Percentiles rank a stretch among this genome's conserved stretches.
Evolutionary conservation across 2,797 vertebrate genomes (phyloP).

Genomic region (Anguilla marmorata): DNA sequence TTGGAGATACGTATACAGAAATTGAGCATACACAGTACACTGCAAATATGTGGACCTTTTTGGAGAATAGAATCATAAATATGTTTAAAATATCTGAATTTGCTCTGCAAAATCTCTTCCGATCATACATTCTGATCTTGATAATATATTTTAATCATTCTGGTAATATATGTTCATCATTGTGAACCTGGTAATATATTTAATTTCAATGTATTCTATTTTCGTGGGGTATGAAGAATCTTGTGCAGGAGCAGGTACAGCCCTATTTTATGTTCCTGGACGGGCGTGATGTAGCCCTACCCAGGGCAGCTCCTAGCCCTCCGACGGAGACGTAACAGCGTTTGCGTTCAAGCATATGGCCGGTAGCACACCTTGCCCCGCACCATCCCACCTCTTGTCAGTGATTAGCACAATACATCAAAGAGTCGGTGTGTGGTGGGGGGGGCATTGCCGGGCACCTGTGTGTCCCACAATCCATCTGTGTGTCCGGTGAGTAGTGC

Average conservation of each 20-base stretch:
- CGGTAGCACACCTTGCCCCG: not conserved
- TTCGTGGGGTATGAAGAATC: not conserved
- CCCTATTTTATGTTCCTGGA: not conserved
- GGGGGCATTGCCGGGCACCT: not conserved
- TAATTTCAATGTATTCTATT: not conserved
- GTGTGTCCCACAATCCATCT: constrained; percentile 23
- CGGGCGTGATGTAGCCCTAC: not conserved
- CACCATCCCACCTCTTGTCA: constrained; percentile 11
- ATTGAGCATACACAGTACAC: not conserved
- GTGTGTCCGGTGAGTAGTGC: not conserved
- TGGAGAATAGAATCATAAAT: not conserved
- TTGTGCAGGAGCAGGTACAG: not conserved
- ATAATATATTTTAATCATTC: not conserved
- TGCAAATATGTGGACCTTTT: not conserved
- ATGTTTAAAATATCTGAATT: not conserved
- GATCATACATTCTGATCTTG: not conserved
- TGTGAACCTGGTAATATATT: not conserved
- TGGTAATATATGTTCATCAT: not conserved
- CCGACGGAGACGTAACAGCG: not conserved
- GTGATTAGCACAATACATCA: constrained; percentile 14
- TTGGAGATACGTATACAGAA: not conserved
- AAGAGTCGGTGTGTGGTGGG: not conserved
- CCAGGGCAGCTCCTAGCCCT: not conserved
- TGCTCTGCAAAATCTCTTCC: not conserved
- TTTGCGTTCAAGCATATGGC: constrained; percentile 3